Evolutionary conservation across 1,140 invertebrate species (phyloP).

Genomic region (Platorchestia sp.): DNA sequence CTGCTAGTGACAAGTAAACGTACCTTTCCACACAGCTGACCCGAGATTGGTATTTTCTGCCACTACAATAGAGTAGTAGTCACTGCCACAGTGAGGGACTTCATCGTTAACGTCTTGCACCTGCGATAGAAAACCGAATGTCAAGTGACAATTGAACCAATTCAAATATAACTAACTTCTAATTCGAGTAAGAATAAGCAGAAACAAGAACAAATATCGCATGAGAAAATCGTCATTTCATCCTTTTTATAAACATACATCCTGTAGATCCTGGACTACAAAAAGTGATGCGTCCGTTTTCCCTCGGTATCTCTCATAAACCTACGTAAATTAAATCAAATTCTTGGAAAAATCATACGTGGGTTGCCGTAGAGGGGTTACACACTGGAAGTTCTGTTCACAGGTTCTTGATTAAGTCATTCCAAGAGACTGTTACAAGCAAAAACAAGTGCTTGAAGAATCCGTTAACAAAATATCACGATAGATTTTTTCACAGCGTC

Average conservation of each 20-base stretch:
- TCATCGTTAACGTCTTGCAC: constrained; percentile 94
- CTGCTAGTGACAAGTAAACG: neutral
- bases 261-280: neutral
- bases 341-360: neutral
- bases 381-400: too few species aligned
- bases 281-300: neutral
- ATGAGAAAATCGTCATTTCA: neutral
- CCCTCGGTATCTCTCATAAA: neutral
- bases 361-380: neutral
- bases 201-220: neutral
- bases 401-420: too few species aligned
- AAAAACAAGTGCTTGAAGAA: too few species aligned
- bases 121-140: constrained; percentile 74
- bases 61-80: constrained; percentile 81
- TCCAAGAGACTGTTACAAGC: too few species aligned
- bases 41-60: constrained; percentile 77
- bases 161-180: neutral
- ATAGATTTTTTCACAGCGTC: too few species aligned
- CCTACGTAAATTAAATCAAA: neutral
- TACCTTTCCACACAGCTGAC: neutral
- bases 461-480: too few species aligned
- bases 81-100: constrained; percentile 87
- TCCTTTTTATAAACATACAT: neutral
- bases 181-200: neutral
- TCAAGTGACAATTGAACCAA: neutral